Conservation (phyloP, 2,113 vertebrate species). For the Chrysemys picta region DNA sequence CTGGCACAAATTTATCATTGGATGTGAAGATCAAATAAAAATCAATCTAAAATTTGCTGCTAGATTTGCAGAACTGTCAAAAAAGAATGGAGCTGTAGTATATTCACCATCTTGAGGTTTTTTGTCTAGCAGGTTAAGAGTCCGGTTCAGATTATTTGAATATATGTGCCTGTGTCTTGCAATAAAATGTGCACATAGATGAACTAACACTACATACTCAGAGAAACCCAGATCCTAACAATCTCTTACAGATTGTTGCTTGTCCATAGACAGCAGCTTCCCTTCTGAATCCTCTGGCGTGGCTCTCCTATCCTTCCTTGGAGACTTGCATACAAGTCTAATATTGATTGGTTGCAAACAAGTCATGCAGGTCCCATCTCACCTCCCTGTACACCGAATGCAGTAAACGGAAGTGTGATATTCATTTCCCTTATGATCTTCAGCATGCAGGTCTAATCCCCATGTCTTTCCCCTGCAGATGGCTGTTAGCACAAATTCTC, state of each 20-base stretch:
- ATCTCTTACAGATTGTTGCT: background rate
- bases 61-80: slow-evolving; percentile 60
- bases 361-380: background rate
- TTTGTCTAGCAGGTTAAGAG: background rate
- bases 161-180: background rate
- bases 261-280: background rate
- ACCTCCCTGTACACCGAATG: background rate
- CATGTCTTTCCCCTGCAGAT: background rate
- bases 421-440: background rate
- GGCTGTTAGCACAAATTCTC: background rate
- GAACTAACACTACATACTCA: background rate
- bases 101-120: slow-evolving; percentile 36
- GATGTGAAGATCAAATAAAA: slow-evolving; percentile 74
- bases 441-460: accelerated
- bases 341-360: background rate
- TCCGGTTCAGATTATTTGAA: slow-evolving; percentile 22
- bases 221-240: background rate
- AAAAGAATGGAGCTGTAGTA: slow-evolving; percentile 33
- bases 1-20: slow-evolving; percentile 68
- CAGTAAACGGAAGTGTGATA: background rate
- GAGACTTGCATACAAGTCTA: background rate
- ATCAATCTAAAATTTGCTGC: slow-evolving; percentile 72
- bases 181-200: background rate
- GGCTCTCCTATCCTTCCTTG: background rate
- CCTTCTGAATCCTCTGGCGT: background rate